These are phyloP conservation scores for Anguilla marmorata DNA, from an alignment of 2,797 vertebrate genomes.

Conservation along the genomic window DNA sequence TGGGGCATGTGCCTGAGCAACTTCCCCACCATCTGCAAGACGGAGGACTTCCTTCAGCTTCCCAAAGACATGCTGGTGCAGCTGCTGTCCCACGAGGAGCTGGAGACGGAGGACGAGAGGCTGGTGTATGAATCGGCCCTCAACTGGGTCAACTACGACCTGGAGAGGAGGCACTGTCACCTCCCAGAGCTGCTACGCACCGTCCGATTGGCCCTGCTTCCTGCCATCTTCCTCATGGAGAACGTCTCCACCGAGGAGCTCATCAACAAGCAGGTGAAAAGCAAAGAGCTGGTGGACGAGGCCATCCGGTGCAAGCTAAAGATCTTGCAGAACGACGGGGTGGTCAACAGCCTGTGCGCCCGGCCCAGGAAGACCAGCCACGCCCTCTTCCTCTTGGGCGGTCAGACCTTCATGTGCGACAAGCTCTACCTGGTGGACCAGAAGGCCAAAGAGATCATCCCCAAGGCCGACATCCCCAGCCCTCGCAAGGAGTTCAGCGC, in stretches of 20 bases:
- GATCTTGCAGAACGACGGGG: constrained; percentile 94
- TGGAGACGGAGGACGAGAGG: constrained; percentile 95
- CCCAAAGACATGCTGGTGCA: constrained; percentile 96
- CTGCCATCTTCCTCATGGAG: constrained; percentile 98
- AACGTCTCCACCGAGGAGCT: constrained; percentile 95
- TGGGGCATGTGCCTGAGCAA: constrained; percentile 99
- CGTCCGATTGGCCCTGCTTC: constrained; percentile 89
- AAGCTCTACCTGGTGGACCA: constrained; percentile 97
- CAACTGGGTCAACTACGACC: constrained; percentile 94
- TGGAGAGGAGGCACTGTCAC: constrained; percentile 86
- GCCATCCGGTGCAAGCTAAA: constrained; percentile 95
- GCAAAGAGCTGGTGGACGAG: constrained; percentile 96
- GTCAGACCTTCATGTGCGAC: constrained; percentile 98
- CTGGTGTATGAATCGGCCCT: constrained; percentile 94
- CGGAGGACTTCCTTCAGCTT: constrained; percentile 94
- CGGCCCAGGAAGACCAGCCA: constrained; percentile 95
- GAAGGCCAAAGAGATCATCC: constrained; percentile 98
- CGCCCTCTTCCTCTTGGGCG: constrained; percentile 92
- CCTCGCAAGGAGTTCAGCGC: constrained; percentile 98
- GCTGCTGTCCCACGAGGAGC: constrained; percentile 92
- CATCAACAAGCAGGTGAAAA: constrained; percentile 89
- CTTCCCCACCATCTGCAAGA: constrained; percentile 95
- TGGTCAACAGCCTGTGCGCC: constrained; percentile 92
- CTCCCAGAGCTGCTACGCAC: constrained; percentile 90
- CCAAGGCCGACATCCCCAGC: constrained; percentile 96